A percentile compares a stretch with the other conserved stretches of the same genome.
These are phyloP conservation scores for Notolabrus celidotus DNA, from an alignment of 2,797 vertebrate species.

Conservation along the genomic window DNA sequence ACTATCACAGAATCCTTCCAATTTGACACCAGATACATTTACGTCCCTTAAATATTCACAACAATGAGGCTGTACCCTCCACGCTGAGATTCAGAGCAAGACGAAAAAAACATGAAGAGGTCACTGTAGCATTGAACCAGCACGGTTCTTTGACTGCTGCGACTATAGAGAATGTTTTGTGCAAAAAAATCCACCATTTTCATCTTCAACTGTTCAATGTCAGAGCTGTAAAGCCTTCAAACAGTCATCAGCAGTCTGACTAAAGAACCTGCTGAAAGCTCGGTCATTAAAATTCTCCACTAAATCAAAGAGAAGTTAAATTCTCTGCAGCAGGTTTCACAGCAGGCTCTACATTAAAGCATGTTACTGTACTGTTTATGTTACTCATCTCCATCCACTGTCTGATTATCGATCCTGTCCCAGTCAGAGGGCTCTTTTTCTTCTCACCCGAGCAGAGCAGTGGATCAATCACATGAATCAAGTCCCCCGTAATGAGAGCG, in stretches of 20 bases:
- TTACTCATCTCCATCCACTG: slow-evolving; percentile 30
- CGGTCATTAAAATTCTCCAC: neutral
- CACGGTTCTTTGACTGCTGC: slow-evolving; percentile 9
- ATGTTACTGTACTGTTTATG: slow-evolving; percentile 20
- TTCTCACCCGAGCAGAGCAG: neutral
- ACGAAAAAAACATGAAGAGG: neutral
- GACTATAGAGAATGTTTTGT: neutral
- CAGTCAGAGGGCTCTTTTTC: neutral
- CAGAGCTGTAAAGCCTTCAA: neutral
- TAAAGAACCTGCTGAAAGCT: neutral
- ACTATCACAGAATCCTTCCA: slow-evolving; percentile 1
- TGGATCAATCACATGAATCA: slow-evolving; percentile 30
- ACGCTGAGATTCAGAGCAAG: neutral
- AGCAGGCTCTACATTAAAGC: slow-evolving; percentile 16
- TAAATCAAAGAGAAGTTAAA: slow-evolving; percentile 16
- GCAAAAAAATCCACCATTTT: neutral
- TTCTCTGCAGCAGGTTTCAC: neutral
- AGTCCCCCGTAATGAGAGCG: slow-evolving; percentile 16
- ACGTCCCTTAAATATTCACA: neutral
- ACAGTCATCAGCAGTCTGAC: neutral
- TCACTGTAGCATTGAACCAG: slow-evolving; percentile 4
- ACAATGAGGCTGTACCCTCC: neutral
- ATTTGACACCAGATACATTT: slow-evolving; percentile 7
- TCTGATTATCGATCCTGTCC: slow-evolving; percentile 36
- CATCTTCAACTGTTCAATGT: neutral